These are phyloP conservation scores for Abscondita cerata DNA, from an alignment of 2,888 invertebrate genomes.

Conservation along the genomic window DNA sequence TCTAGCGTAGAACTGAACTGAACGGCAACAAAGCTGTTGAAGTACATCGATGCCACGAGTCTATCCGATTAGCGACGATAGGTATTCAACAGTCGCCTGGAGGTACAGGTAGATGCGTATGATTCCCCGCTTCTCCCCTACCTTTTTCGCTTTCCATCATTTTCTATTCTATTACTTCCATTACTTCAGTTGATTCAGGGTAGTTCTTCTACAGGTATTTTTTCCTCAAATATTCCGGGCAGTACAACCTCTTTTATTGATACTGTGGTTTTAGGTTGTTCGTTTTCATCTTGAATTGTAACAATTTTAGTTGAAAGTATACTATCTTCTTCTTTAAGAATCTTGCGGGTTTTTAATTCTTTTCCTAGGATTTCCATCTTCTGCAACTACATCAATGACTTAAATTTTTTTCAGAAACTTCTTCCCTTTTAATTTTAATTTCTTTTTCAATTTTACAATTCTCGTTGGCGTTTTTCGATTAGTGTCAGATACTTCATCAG, in stretches of 20 bases:
- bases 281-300: conserved; percentile 45
- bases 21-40: no score
- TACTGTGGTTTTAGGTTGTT: conserved; percentile 49
- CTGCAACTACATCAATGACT: conserved; percentile 43
- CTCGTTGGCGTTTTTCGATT: conserved; percentile 46
- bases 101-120: no score
- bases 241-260: conserved; percentile 45
- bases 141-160: not conserved
- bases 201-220: conserved; percentile 26
- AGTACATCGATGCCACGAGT: no score
- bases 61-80: no score
- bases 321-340: conserved; percentile 48
- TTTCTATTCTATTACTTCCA: not conserved
- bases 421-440: conserved; percentile 43
- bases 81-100: no score
- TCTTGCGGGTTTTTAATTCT: conserved; percentile 51
- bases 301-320: conserved; percentile 49
- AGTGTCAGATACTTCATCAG: no score
- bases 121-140: no score
- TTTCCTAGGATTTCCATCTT: conserved; percentile 45
- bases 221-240: conserved; percentile 20
- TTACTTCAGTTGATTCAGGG: conserved; percentile 32
- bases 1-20: no score
- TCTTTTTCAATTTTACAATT: conserved; percentile 17
- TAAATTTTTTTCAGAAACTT: conserved; percentile 48